Evolutionary conservation across 2,888 invertebrate genomes (phyloP).

Genomic region (Diachrysia chrysitis): DNA sequence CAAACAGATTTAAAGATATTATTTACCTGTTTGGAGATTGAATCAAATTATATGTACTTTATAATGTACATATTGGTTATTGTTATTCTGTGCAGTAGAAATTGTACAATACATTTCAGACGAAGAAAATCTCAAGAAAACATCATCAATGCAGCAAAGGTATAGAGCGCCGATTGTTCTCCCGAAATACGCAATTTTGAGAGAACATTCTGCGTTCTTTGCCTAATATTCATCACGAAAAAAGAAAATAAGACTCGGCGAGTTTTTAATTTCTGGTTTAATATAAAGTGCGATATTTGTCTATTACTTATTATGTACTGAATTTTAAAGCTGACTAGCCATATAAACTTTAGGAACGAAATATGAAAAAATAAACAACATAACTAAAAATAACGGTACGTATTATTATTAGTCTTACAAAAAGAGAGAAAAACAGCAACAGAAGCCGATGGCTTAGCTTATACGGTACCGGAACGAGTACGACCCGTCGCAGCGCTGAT

Average conservation of each 20-base stretch:
- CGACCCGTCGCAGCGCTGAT: too few relatives aligned
- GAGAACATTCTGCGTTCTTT: not conserved
- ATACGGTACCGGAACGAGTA: too few relatives aligned
- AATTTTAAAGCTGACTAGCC: not conserved
- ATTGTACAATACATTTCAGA: not conserved
- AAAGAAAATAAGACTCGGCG: not conserved
- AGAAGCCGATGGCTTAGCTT: too few relatives aligned
- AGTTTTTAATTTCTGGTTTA: not conserved
- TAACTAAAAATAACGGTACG: too few relatives aligned
- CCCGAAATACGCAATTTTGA: not conserved
- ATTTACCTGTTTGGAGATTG: not conserved
- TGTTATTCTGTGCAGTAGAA: too few relatives aligned
- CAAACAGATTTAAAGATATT: too few relatives aligned
- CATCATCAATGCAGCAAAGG: not conserved
- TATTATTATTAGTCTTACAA: too few relatives aligned
- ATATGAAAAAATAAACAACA: too few relatives aligned
- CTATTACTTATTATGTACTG: too few relatives aligned
- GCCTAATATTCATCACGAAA: not conserved
- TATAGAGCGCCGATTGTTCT: not conserved
- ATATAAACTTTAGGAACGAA: not conserved
- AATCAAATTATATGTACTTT: too few relatives aligned
- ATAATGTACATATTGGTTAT: too few relatives aligned
- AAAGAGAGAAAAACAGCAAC: too few relatives aligned
- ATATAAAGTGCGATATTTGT: not conserved
- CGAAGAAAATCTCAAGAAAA: not conserved